Percentiles rank a stretch among this genome's conserved stretches.
These are phyloP conservation scores for Percopsis transmontana DNA, from an alignment of 2,113 vertebrate species.

Conservation along the genomic window DNA sequence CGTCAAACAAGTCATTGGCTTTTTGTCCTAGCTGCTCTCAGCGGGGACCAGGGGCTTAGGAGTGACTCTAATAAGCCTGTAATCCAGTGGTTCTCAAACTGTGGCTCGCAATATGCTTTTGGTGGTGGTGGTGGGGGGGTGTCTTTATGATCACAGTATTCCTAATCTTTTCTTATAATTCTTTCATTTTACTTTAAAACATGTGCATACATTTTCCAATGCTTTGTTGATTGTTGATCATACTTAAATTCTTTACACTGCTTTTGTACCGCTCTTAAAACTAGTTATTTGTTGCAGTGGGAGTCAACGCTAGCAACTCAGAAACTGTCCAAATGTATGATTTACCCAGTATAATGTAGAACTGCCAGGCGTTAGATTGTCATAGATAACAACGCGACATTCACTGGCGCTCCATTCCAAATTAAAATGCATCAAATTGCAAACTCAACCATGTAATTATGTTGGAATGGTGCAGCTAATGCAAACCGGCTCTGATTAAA, in stretches of 20 bases:
- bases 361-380: slow-evolving; percentile 70
- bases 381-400: slow-evolving; percentile 69
- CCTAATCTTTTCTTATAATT: no score
- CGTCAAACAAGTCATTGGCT: slow-evolving; percentile 47
- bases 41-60: slow-evolving; percentile 37
- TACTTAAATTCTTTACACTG: no score
- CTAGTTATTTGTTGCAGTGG: slow-evolving; percentile 2
- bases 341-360: slow-evolving; percentile 66
- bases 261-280: no score
- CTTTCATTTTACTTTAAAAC: no score
- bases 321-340: slow-evolving; percentile 45
- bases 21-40: slow-evolving; percentile 46
- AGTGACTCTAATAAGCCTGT: slow-evolving; percentile 39
- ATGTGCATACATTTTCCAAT: no score
- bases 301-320: slow-evolving; percentile 43
- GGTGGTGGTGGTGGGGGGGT: no score
- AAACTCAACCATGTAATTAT: slow-evolving; percentile 78
- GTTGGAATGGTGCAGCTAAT: slow-evolving; percentile 61
- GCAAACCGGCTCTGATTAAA: slow-evolving; percentile 59
- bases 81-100: slow-evolving; percentile 29
- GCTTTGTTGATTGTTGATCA: no score
- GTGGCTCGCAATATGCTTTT: no score
- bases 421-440: slow-evolving; percentile 74
- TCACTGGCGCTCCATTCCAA: slow-evolving; percentile 69
- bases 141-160: no score